Percentiles rank a stretch among this genome's conserved stretches.
Conservation (phyloP, 2,113 vertebrate species). For the Cyanoramphus novaezelandiae region DNA sequence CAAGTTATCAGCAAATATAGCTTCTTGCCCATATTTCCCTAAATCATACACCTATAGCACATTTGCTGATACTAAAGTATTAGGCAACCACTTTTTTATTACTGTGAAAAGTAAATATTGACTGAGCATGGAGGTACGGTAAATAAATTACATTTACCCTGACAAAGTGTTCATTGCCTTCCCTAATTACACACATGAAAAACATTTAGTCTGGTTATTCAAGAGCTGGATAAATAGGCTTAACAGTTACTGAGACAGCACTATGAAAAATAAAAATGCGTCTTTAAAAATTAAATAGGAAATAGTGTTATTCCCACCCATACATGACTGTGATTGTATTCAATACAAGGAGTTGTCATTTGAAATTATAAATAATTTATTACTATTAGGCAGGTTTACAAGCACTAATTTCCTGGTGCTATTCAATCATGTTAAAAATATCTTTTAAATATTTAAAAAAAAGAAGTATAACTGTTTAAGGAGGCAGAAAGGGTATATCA, state of each 20-base stretch:
- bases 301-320: background rate
- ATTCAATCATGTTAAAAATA: slow-evolving; percentile 29
- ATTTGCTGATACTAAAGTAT: slow-evolving; percentile 9
- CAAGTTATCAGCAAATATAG: background rate
- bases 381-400: slow-evolving; percentile 43
- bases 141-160: slow-evolving; percentile 62
- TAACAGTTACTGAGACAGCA: background rate
- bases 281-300: slow-evolving; percentile 41
- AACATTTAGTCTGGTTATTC: slow-evolving; percentile 43
- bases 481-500: background rate
- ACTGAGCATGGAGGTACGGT: slow-evolving; percentile 24
- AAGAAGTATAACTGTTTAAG: background rate
- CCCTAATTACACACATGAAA: slow-evolving; percentile 50
- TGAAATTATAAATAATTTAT: slow-evolving; percentile 60
- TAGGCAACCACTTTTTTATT: slow-evolving; percentile 27
- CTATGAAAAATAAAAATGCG: slow-evolving; percentile 28
- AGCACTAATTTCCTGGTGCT: slow-evolving; percentile 51
- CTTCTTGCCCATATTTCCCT: background rate
- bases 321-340: background rate
- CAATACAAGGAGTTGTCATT: slow-evolving; percentile 20
- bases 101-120: slow-evolving; percentile 65
- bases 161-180: slow-evolving; percentile 45
- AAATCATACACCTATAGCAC: background rate
- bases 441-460: background rate
- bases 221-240: slow-evolving; percentile 45